These are phyloP conservation scores for Megalops atlanticus DNA, from an alignment of 2,113 vertebrate species.

Conservation along the genomic window DNA sequence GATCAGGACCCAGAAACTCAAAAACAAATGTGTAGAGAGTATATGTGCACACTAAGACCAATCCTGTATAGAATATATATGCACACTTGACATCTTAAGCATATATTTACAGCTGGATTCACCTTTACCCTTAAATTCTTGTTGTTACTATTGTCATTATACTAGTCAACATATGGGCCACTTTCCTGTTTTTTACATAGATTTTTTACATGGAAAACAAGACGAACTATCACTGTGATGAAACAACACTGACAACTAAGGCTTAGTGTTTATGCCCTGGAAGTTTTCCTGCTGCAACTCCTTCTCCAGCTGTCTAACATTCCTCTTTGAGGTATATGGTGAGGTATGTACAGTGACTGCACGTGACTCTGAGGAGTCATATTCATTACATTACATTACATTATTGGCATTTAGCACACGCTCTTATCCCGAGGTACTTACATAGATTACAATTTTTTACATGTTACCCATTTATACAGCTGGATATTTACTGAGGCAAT, in stretches of 20 bases:
- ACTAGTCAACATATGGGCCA: too few relatives aligned
- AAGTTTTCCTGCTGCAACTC: constrained; percentile 26
- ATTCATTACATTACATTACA: too few relatives aligned
- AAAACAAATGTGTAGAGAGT: too few relatives aligned
- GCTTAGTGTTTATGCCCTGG: constrained; percentile 48
- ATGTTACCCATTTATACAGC: too few relatives aligned
- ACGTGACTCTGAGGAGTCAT: too few relatives aligned
- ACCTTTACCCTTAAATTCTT: neutral
- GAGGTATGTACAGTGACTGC: neutral
- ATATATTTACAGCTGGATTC: constrained; percentile 29
- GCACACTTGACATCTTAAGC: neutral
- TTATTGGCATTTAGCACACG: too few relatives aligned
- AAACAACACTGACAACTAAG: constrained; percentile 26
- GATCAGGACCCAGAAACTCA: too few relatives aligned
- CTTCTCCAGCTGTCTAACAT: constrained; percentile 3
- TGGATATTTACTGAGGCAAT: too few relatives aligned
- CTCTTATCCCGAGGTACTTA: too few relatives aligned
- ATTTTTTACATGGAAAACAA: neutral
- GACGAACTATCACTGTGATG: neutral
- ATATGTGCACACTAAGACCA: neutral
- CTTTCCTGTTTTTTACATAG: too few relatives aligned
- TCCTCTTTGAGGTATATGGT: constrained; percentile 31
- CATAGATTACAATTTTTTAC: too few relatives aligned
- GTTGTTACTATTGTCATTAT: too few relatives aligned
- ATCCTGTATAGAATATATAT: neutral